Conservation (phyloP, 2,113 vertebrate genomes). For the Neolamprologus tretocephalus region DNA sequence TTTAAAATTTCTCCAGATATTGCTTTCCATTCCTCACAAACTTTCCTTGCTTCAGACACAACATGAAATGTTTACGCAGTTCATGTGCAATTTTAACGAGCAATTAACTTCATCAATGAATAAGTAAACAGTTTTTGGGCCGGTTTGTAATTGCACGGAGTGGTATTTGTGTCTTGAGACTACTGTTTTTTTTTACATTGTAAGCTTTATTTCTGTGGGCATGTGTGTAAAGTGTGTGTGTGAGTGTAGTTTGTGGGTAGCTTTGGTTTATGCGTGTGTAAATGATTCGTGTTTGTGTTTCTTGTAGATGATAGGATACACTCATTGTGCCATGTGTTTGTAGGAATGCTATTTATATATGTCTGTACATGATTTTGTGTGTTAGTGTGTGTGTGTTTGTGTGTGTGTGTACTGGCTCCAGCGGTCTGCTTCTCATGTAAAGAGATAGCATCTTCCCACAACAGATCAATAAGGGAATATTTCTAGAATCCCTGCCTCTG, state of each 20-base stretch:
- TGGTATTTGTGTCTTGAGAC: slow-evolving; percentile 25
- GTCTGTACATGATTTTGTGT: background rate
- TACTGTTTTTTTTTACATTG: background rate
- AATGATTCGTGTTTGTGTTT: background rate
- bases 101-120: slow-evolving; percentile 57
- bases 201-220: slow-evolving; percentile 1
- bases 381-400: background rate
- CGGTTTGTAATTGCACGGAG: background rate
- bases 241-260: background rate
- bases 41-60: slow-evolving; percentile 1
- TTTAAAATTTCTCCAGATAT: background rate
- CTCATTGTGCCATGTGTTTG: slow-evolving; percentile 14
- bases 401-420: slow-evolving; percentile 45
- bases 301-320: slow-evolving; percentile 10
- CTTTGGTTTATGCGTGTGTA: background rate
- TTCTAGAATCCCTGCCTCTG: slow-evolving; percentile 36
- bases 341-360: slow-evolving; percentile 18
- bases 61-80: slow-evolving; percentile 48
- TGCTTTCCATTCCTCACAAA: background rate
- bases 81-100: slow-evolving; percentile 50
- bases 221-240: background rate
- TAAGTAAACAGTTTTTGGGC: slow-evolving; percentile 34
- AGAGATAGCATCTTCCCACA: slow-evolving; percentile 66
- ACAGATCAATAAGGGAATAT: slow-evolving; percentile 67
- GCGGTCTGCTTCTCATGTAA: slow-evolving; percentile 60